Conservation (phyloP, 1,140 invertebrate species). For the Saccostrea glomerata region DNA sequence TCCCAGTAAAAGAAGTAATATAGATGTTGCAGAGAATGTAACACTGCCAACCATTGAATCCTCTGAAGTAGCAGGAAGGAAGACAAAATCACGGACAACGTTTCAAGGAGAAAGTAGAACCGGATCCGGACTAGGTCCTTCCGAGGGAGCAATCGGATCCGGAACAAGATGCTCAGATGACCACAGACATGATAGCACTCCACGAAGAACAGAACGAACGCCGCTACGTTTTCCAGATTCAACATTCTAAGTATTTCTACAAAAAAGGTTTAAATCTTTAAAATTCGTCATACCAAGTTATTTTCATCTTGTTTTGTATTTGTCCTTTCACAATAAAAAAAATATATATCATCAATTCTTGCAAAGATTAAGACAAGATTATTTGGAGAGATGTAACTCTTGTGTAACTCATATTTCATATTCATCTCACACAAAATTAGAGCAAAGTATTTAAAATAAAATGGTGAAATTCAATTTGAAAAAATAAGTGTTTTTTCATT, state of each 20-base stretch:
- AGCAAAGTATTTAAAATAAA: no score
- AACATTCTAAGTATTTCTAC: background rate
- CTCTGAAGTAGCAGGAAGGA: conserved; percentile 63
- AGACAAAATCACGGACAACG: conserved; percentile 63
- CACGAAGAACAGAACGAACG: conserved; percentile 40
- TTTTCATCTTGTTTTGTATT: no score
- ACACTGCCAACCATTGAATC: conserved; percentile 63
- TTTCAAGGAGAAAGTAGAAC: conserved; percentile 69
- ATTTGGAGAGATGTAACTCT: no score
- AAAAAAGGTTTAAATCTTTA: background rate
- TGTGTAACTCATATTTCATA: no score
- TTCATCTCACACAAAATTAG: no score
- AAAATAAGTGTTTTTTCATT: no score
- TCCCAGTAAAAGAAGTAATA: conserved; percentile 73
- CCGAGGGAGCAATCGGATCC: conserved; percentile 69
- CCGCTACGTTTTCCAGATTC: background rate
- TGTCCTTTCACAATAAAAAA: no score
- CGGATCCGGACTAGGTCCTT: conserved; percentile 70
- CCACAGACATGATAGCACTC: conserved; percentile 68
- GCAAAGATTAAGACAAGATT: no score
- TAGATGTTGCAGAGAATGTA: conserved; percentile 70
- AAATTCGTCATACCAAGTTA: background rate
- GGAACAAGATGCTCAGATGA: conserved; percentile 65
- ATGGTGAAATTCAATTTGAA: no score
- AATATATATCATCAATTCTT: no score